A percentile compares a stretch with the other conserved stretches of the same genome.
Evolutionary conservation across 2,888 invertebrate species (phyloP).

Genomic region (Mycalesis mineus): DNA sequence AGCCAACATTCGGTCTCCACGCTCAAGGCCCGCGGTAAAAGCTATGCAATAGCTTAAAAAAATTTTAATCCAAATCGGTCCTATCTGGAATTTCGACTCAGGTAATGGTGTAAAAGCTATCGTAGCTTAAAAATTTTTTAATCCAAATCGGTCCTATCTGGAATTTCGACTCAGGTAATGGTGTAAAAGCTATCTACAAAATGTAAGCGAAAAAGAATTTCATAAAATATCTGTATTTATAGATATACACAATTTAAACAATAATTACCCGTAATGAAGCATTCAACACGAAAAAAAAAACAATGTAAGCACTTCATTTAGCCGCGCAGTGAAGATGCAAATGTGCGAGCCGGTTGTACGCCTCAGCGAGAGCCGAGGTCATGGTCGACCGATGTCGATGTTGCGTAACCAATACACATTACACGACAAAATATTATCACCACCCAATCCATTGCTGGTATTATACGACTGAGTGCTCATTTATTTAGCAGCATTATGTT

Average conservation of each 20-base stretch:
- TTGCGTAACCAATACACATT: conserved; percentile 3
- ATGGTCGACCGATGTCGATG: conserved; percentile 9
- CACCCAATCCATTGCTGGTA: neutral
- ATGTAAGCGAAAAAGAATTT: no score
- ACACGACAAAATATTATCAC: conserved; percentile 2
- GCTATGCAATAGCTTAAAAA: no score
- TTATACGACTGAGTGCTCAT: neutral
- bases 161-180: no score
- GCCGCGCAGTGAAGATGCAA: conserved; percentile 11
- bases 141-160: no score
- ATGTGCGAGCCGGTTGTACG: conserved; percentile 19
- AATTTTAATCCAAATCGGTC: no score
- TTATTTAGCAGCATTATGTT: neutral
- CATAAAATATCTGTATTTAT: no score
- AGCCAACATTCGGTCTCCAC: no score
- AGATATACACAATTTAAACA: neutral
- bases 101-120: no score
- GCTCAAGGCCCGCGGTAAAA: no score
- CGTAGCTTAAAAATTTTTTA: no score
- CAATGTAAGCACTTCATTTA: neutral
- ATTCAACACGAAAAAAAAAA: neutral
- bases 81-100: no score
- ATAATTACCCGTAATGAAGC: neutral
- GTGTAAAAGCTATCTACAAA: no score
- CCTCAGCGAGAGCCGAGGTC: conserved; percentile 16